Evolutionary conservation across 2,888 invertebrate genomes (phyloP).

Genomic region (Orthosia cruda): DNA sequence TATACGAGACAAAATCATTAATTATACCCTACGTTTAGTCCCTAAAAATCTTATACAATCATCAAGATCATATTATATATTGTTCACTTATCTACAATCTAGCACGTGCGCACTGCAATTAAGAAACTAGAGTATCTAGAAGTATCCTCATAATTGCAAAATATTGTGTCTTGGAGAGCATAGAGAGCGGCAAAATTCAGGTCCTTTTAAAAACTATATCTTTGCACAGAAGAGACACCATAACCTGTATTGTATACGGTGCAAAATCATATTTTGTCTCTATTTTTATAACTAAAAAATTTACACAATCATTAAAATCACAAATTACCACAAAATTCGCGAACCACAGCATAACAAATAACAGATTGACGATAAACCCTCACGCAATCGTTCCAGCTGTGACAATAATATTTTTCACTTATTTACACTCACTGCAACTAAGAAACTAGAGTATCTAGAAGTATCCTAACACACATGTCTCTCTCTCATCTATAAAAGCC

Average conservation of each 20-base stretch:
- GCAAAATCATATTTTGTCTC: background rate
- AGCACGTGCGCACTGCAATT: background rate
- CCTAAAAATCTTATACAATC: too few species aligned
- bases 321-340: slow-evolving; percentile 8
- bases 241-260: background rate
- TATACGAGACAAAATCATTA: too few species aligned
- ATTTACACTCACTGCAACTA: slow-evolving; percentile 26
- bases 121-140: background rate
- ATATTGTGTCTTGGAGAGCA: background rate
- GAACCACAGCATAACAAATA: slow-evolving; percentile 34
- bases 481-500: too few species aligned
- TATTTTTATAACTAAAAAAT: background rate
- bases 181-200: background rate
- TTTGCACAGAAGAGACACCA: background rate
- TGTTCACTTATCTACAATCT: background rate
- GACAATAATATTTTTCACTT: slow-evolving; percentile 54
- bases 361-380: slow-evolving; percentile 53
- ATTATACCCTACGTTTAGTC: too few species aligned
- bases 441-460: too few species aligned
- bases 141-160: background rate
- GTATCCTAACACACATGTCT: too few species aligned
- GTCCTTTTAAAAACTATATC: background rate
- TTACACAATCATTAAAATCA: background rate
- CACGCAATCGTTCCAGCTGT: slow-evolving; percentile 55
- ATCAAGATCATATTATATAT: background rate